Base-by-base conservation (phyloP, 2,797 vertebrate genomes). In the Rousettus madagascariensis region DNA sequence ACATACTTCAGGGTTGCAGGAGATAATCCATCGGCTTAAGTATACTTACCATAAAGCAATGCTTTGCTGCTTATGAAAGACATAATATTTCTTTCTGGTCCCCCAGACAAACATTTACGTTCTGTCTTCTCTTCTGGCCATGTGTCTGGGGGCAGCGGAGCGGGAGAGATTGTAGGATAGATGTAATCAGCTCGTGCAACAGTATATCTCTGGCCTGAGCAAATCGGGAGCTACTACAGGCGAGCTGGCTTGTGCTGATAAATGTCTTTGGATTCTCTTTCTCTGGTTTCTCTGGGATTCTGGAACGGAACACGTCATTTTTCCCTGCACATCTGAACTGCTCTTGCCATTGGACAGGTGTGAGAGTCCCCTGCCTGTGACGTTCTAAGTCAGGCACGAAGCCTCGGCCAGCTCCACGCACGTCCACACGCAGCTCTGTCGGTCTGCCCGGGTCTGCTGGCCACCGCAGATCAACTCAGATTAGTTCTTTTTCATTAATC, bases 401-500 rank as follows among this genome's bases (percentile, higher is more conserved):
- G 61, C 59, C 33, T 59, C 90, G 49, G 28, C 43, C 13, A 3
- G 36, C 36, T 13, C 53, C 92, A 78, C 55, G 71, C 38, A 66
- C 93, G 94, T 71, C 91, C 46, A 79, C 61, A 59, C 89, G 92
- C 86, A 91, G 92, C 83, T 96, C 77, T 12, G 10, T 46, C 33
- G 75, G 30, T 38, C 95, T 12, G 6, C 36, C 1, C 7, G 16
- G 38, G 20, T 88, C 51, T 49, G 9, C 28, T 5, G 0, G 33
- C 69, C 82, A 93, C 84, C 43, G 46, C 46, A 91, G 63, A 87
- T n/a, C 55, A 43, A 57, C 17, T 91, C 89, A 71, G 46, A 55
- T 24, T 77, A 92, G 38, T 46, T 19, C 49, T 78, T 57, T 96
- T 51, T 63, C 7, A 4, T 83, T 92, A 61, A 95, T 92, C 86